Evolutionary conservation across 2,797 vertebrate genomes (phyloP).

Genomic region (Malurus splendens): DNA sequence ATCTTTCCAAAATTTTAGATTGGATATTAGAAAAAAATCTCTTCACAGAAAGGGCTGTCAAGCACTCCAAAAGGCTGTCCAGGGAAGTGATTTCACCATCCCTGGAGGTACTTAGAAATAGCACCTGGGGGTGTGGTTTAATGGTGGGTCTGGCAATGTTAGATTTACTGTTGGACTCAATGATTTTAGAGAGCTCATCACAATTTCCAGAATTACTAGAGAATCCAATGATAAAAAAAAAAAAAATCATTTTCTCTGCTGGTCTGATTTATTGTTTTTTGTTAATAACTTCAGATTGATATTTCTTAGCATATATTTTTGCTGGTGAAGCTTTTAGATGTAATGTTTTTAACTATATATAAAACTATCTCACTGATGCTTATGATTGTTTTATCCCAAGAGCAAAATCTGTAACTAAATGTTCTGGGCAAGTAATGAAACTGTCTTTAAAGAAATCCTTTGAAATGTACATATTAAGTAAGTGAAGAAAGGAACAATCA

Average conservation of each 20-base stretch:
- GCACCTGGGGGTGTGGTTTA: neutral
- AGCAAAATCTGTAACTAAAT: slow-evolving; percentile 1
- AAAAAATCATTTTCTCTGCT: neutral
- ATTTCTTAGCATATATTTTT: neutral
- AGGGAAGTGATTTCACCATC: neutral
- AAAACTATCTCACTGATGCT: neutral
- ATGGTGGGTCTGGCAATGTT: neutral
- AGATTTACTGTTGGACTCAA: accelerated
- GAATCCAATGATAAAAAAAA: neutral
- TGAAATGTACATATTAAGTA: neutral
- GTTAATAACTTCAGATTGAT: neutral
- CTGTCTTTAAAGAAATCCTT: neutral
- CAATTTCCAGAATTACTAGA: neutral
- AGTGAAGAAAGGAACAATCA: neutral
- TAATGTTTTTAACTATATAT: neutral
- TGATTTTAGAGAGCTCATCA: neutral
- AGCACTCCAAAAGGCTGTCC: neutral
- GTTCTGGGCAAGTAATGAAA: neutral
- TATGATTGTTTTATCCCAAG: neutral
- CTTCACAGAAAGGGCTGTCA: neutral
- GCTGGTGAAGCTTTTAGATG: neutral
- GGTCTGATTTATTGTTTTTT: neutral
- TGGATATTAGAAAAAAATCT: neutral
- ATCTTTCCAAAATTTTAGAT: neutral
- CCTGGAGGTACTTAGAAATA: neutral